A percentile compares a stretch with the other conserved stretches of the same genome.
Evolutionary conservation across 2,797 vertebrate genomes (phyloP).

Genomic region (Clarias pachynema): DNA sequence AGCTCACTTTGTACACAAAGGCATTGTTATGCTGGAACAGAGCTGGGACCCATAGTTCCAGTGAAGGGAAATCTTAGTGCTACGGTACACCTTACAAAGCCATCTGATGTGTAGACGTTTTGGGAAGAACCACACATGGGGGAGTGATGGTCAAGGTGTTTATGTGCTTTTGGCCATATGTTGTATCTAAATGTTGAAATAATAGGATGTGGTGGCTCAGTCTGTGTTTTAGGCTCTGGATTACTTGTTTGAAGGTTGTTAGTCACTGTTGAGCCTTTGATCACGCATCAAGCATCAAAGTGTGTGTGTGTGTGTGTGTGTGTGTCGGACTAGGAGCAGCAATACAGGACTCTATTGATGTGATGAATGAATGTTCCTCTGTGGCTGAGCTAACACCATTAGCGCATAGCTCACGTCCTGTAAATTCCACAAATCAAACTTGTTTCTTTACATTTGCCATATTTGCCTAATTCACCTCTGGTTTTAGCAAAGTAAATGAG

Average conservation of each 20-base stretch:
- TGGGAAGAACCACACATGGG: not conserved
- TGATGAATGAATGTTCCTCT: slow-evolving; percentile 35
- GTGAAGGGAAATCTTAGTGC: not conserved
- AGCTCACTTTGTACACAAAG: not conserved
- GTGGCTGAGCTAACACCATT: not conserved
- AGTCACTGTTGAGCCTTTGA: not conserved
- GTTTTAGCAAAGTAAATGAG: not conserved
- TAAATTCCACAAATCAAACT: not conserved
- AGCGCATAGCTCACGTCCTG: slow-evolving; percentile 2
- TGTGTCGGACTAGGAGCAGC: slow-evolving; percentile 10
- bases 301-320: slow-evolving; percentile 13
- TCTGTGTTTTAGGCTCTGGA: not conserved
- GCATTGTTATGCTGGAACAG: not conserved
- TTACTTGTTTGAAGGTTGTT: not conserved
- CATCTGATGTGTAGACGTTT: not conserved
- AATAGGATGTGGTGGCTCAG: not conserved
- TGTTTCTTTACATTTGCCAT: not conserved
- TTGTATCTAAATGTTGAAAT: not conserved
- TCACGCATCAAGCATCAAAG: too few species aligned
- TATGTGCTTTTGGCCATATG: not conserved
- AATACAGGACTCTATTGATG: slow-evolving; percentile 21
- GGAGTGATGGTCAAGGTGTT: not conserved
- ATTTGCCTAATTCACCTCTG: not conserved
- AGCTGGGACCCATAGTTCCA: not conserved
- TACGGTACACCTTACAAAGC: not conserved